Base-by-base conservation (phyloP, 1,140 invertebrate species). In the Marisa cornuarietis region DNA sequence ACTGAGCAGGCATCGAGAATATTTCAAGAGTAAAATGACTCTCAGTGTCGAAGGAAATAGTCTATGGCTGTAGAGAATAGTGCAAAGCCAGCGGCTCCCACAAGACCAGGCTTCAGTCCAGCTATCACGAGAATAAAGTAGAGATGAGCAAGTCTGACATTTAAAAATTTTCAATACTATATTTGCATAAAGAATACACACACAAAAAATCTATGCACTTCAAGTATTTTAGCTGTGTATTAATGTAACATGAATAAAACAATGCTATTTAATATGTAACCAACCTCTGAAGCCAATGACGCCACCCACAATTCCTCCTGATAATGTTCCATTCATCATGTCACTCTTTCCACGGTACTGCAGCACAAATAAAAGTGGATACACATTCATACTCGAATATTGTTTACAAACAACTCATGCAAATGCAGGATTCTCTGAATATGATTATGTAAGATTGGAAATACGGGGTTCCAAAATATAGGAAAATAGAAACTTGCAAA, bases 281-380 rank as follows among this genome's bases (percentile, higher is more conserved):
- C 84, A 83, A 97, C 96, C 96, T 94, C 98, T 93, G 72, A 99
- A 91, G 61, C 98, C 98, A 89, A 99, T 95, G n/a, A 98, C 85
- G 68, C 97, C 97, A 81, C 98, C 98, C 66, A 97, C 98, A 71
- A 99, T 93, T 72, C 93, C 97, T 78, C 97, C 97, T 85, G 97
- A 96, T 90, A 97, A 95, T 16, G 96, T 98, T 20, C 97, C 97
- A 93, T 99, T 99, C 87, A 95, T 95, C 96, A 98, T 98, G 90
- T 99, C 98, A 71, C 94, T 95, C 91, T 98, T 98, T 49, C 96
- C 98, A 86, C 98, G 93, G 90, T 95, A 94, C 95, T 96, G 88
- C 20, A 69, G 51, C 24, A 54, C 24, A 26, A 71, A 71, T n/a
- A 13, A 68, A 42, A 42, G 31, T 6, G 6, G 31, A 42, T 42